phyloP scores from a whole-genome alignment of 2,888 invertebrate genomes.

The Aradus depressus region DNA sequence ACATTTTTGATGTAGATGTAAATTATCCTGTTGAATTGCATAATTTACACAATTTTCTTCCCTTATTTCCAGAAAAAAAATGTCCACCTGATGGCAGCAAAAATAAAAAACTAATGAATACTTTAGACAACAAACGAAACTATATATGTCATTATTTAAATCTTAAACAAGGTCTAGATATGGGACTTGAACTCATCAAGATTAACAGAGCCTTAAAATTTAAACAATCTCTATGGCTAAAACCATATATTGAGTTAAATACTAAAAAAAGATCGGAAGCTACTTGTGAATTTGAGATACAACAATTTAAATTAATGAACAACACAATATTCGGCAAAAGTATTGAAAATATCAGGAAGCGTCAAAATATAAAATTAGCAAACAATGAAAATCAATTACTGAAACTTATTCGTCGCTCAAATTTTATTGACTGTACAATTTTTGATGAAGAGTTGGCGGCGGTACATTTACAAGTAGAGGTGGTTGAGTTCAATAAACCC shows the following conservation, averaged over 20 bases:
- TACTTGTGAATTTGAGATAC: constrained; percentile 35
- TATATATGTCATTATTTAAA: constrained; percentile 1
- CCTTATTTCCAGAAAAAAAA: constrained; percentile 8
- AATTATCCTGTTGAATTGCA: constrained; percentile 21
- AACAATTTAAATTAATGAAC: constrained; percentile 37
- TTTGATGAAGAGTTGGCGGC: constrained; percentile 13
- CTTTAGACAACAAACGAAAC: constrained; percentile 13
- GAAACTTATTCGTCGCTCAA: constrained; percentile 11
- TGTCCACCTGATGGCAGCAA: constrained; percentile 6
- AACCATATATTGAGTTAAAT: constrained; percentile 31
- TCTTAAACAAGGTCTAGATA: not conserved
- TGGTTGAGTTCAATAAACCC: constrained; percentile 16
- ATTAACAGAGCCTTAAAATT: constrained; percentile 34
- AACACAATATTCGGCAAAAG: constrained; percentile 37
- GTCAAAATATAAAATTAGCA: constrained; percentile 11
- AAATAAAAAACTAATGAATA: constrained; percentile 20
- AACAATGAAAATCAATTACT: constrained; percentile 6
- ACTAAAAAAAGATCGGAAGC: constrained; percentile 28
- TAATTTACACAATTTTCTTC: constrained; percentile 14
- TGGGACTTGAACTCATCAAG: constrained; percentile 32
- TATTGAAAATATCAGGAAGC: constrained; percentile 30
- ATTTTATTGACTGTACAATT: constrained; percentile 16
- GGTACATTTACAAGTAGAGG: constrained; percentile 12
- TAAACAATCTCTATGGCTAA: constrained; percentile 32
- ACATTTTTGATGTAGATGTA: constrained; percentile 20